phyloP scores from a whole-genome alignment of 2,888 invertebrate species.

The Drosophila cyrtoloma region DNA sequence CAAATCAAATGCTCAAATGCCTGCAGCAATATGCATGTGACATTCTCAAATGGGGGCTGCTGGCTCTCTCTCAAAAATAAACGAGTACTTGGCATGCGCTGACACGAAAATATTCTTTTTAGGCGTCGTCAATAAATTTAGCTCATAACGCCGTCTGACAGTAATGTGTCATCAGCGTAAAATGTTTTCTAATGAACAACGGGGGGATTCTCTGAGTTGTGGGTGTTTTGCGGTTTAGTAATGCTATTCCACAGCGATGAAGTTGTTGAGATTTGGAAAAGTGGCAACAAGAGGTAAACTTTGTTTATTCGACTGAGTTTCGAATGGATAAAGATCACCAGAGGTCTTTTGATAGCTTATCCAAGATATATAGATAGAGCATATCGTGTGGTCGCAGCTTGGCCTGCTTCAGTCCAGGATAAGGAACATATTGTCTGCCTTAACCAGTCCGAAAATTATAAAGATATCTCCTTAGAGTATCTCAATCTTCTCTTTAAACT shows the following conservation, averaged over 20 bases:
- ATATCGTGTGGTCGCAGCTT: background rate
- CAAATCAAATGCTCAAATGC: constrained; percentile 65
- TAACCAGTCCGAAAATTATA: background rate
- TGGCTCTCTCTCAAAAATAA: constrained; percentile 18
- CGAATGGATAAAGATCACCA: background rate
- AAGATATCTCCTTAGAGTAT: background rate
- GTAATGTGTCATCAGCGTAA: constrained; percentile 76
- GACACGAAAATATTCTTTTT: constrained; percentile 72
- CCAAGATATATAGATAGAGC: background rate
- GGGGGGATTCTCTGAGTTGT: constrained; percentile 15
- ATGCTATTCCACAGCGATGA: constrained; percentile 13
- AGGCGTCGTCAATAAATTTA: constrained; percentile 73
- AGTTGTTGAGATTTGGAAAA: constrained; percentile 6
- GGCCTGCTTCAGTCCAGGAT: background rate
- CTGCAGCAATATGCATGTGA: constrained; percentile 58
- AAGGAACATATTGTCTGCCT: background rate
- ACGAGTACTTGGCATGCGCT: constrained; percentile 70
- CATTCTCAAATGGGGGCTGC: constrained; percentile 29
- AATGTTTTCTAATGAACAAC: constrained; percentile 69
- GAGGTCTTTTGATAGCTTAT: background rate
- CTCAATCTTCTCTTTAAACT: background rate
- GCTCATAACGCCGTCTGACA: constrained; percentile 74
- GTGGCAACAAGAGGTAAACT: background rate
- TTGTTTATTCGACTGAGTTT: constrained; percentile 1
- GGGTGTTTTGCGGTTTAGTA: constrained; percentile 20